Percentiles rank a stretch among this genome's conserved stretches.
phyloP scores from a whole-genome alignment of 2,797 vertebrate genomes.

The Tragelaphus oryx region DNA sequence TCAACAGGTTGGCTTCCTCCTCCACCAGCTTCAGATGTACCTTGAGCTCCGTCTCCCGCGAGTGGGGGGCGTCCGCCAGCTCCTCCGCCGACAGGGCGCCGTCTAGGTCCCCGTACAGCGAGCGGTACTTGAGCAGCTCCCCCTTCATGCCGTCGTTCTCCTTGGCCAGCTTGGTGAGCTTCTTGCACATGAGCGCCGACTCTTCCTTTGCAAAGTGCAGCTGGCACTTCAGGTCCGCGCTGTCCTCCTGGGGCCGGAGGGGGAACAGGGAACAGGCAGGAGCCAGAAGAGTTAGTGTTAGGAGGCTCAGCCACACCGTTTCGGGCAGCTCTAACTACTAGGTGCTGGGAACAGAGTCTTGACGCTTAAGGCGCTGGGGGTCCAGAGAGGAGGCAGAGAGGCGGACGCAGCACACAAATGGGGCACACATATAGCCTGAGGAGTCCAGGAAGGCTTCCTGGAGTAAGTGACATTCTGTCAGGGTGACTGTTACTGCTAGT shows the following conservation, averaged over 20 bases:
- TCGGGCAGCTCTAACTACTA: neutral
- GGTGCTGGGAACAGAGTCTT: neutral
- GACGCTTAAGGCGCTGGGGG: neutral
- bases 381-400: neutral
- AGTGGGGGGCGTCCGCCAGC: slow-evolving; percentile 93
- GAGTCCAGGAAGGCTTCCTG: neutral
- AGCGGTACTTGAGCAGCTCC: slow-evolving; percentile 93
- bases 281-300: neutral
- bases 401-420: neutral
- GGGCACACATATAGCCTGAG: neutral
- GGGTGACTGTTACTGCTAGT: neutral
- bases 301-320: neutral
- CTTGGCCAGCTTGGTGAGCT: slow-evolving; percentile 95
- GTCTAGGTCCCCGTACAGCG: slow-evolving; percentile 93
- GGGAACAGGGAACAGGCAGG: neutral
- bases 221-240: slow-evolving; percentile 96
- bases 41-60: slow-evolving; percentile 93
- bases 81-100: slow-evolving; percentile 92
- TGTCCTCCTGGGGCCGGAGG: slow-evolving; percentile 88
- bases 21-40: slow-evolving; percentile 97
- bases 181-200: slow-evolving; percentile 97
- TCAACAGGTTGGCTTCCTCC: slow-evolving; percentile 97
- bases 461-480: neutral
- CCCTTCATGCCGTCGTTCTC: slow-evolving; percentile 96
- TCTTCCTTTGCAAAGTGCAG: slow-evolving; percentile 99